Conservation (phyloP, 2,113 vertebrate species). For the Columba livia region DNA sequence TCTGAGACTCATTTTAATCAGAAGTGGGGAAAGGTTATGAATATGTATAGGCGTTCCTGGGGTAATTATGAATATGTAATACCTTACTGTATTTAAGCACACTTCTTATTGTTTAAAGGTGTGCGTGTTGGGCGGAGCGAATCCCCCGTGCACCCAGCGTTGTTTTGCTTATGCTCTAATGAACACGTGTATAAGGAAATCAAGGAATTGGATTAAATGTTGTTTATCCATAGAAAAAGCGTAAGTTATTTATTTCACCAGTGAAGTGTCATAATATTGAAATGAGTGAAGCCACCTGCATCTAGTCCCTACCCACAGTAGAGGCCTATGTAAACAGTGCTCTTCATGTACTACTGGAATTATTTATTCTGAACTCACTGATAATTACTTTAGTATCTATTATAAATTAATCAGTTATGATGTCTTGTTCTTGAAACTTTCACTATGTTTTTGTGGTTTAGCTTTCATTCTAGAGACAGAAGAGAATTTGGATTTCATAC, state of each 20-base stretch:
- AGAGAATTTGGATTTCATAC: slow-evolving; percentile 3
- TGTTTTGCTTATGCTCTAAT: too few species aligned
- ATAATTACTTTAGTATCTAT: background rate
- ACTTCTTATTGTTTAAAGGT: too few species aligned
- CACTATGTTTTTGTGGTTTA: background rate
- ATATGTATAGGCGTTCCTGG: too few species aligned
- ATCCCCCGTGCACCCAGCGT: too few species aligned
- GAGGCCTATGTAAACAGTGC: background rate
- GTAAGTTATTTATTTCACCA: background rate
- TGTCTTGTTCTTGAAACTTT: background rate
- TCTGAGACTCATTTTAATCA: too few species aligned
- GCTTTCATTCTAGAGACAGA: background rate
- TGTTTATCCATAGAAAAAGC: too few species aligned
- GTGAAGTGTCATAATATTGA: background rate
- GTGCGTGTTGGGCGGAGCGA: too few species aligned
- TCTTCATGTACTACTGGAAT: background rate
- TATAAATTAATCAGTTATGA: background rate
- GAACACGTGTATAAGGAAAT: too few species aligned
- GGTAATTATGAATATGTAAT: too few species aligned
- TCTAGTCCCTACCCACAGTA: background rate
- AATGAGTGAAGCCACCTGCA: background rate
- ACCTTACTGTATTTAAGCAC: too few species aligned
- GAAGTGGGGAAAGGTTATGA: too few species aligned
- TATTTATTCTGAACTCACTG: background rate
- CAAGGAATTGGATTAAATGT: too few species aligned